Evolutionary conservation across 2,113 vertebrate genomes (phyloP), one percentile per base, ranked within the genome.

Genomic region (Porphyrio hochstetteri): DNA sequence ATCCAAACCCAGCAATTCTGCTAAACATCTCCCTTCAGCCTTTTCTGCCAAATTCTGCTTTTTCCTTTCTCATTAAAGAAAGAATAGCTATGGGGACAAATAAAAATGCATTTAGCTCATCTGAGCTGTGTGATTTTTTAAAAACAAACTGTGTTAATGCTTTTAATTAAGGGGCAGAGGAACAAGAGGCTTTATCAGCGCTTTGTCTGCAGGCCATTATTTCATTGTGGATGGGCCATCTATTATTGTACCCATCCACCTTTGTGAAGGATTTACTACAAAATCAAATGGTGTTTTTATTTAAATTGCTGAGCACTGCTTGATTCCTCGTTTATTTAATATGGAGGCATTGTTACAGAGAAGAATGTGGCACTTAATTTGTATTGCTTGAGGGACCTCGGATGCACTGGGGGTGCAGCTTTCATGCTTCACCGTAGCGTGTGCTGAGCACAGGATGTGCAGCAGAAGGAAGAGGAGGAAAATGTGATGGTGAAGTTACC

Each of bases 131-230:
- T 83, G 82, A 42, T 91, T 95, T 96, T 96, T 97, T 92, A 79
- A 89, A 95, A 97, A 79, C 83, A 94, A 96, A 87, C 78, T 80
- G 10, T 67, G 88, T 91, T 95, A 92, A 96, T 95, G 91, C 70
- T 93, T 96, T 96, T 93, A 96, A 96, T 96, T 93, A 97, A 97
- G 91, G 92, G 88, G 44, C 74, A 94, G 88, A 69, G 89, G 78
- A 96, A 96, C 59, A 92, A 96, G 91, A 79, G 91, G 92, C 86
- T 96, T 92, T 93, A 93, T 96, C 93, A 95, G 81, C 70, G 92
- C 88, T 93, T 95, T 93, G 93, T 96, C 88, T 82, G 72, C 74
- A 53, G 93, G 95, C 86, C 65, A 53, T 94, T 91, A 92, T 95
- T 96, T 69, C 15, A 13, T 61, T 82, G 74, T 19, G 95, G 86